These are phyloP conservation scores for Monochamus saltuarius DNA, from an alignment of 1,140 invertebrate species.

Conservation along the genomic window DNA sequence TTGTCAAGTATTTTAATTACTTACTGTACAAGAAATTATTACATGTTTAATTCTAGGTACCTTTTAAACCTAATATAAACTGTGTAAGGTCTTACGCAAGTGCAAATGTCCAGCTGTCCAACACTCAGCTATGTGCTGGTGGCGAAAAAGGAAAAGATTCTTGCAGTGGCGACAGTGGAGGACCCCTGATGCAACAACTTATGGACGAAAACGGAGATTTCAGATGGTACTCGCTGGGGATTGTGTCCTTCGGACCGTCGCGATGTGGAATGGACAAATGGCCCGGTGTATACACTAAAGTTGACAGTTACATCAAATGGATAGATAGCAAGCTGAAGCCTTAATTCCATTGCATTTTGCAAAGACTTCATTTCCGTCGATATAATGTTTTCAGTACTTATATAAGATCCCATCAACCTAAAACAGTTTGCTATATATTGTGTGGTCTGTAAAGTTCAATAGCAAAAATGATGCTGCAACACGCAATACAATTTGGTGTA, in stretches of 20 bases:
- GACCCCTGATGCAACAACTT: slow-evolving; percentile 63
- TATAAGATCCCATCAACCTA: too few species aligned
- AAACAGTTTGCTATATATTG: too few species aligned
- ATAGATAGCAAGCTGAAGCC: slow-evolving; percentile 54
- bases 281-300: slow-evolving; percentile 77
- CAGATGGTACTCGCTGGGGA: slow-evolving; percentile 59
- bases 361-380: too few species aligned
- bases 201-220: slow-evolving; percentile 18
- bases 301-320: slow-evolving; percentile 70
- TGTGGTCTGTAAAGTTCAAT: too few species aligned
- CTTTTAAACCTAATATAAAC: slow-evolving; percentile 23
- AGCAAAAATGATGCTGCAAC: too few species aligned
- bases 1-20: too few species aligned
- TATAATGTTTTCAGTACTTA: too few species aligned
- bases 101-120: slow-evolving; percentile 21
- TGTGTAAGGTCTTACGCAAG: slow-evolving; percentile 27
- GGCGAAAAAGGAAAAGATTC: slow-evolving; percentile 65
- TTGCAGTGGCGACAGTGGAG: slow-evolving; percentile 74
- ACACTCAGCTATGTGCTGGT: slow-evolving; percentile 63
- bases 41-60: slow-evolving; percentile 25
- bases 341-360: slow-evolving; percentile 1
- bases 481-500: too few species aligned
- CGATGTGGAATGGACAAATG: slow-evolving; percentile 68
- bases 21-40: too few species aligned
- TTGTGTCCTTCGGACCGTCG: slow-evolving; percentile 75